phyloP scores from a whole-genome alignment of 2,888 invertebrate species.

The Mellilla xanthometata region DNA sequence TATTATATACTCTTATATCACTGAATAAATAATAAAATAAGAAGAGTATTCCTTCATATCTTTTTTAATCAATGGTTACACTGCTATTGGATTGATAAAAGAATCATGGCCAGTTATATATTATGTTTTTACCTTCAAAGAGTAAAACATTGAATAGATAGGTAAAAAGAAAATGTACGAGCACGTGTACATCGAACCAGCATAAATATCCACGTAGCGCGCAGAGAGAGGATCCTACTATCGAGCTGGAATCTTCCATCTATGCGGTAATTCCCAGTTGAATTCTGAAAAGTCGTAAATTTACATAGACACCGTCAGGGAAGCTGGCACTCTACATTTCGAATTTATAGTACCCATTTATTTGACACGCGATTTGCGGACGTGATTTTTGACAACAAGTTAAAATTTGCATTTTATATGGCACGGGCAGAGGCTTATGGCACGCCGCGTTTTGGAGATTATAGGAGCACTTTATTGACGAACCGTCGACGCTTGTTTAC shows the following conservation, averaged over 20 bases:
- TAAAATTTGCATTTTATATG: conserved; percentile 69
- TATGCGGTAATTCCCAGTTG: conserved; percentile 68
- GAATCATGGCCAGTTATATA: too few species aligned
- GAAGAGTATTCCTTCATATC: too few species aligned
- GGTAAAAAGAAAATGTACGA: conserved; percentile 23
- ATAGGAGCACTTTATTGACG: conserved; percentile 31
- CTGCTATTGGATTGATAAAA: too few species aligned
- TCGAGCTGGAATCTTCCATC: conserved; percentile 62
- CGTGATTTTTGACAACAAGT: conserved; percentile 72
- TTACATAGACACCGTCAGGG: conserved; percentile 62
- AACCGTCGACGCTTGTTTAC: conserved; percentile 15
- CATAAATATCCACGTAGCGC: conserved; percentile 48
- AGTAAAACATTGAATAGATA: too few species aligned
- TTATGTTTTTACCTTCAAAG: too few species aligned
- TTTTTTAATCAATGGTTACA: too few species aligned
- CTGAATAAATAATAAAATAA: too few species aligned
- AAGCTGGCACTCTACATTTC: conserved; percentile 56
- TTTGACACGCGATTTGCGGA: conserved; percentile 61
- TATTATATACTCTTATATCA: too few species aligned
- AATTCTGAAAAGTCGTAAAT: conserved; percentile 76
- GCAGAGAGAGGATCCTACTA: conserved; percentile 44
- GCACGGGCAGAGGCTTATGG: conserved; percentile 51
- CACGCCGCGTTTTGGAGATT: conserved; percentile 31
- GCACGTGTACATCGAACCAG: conserved; percentile 37
- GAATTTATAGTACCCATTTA: conserved; percentile 67